These are phyloP conservation scores for Harpalus rufipes DNA, from an alignment of 2,888 invertebrate genomes.

Conservation along the genomic window DNA sequence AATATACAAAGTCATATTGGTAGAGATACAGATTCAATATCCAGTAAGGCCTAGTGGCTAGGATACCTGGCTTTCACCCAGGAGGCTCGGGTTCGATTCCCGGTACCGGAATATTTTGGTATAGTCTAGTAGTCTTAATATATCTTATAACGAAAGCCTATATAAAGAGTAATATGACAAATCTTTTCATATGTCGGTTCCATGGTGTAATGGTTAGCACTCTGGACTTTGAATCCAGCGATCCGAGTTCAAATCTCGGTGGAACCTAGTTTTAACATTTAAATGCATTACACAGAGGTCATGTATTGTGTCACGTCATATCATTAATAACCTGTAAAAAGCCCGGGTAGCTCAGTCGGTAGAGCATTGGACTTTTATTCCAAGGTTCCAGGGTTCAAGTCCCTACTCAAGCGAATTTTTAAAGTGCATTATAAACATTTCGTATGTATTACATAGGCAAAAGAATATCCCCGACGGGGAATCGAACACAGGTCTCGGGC, in stretches of 20 bases:
- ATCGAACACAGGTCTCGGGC: too few species aligned
- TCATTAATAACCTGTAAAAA: too few species aligned
- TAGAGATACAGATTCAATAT: too few species aligned
- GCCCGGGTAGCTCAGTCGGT: conserved; percentile 88
- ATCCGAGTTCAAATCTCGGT: conserved; percentile 83
- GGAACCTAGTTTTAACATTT: conserved; percentile 76
- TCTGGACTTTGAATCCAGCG: conserved; percentile 83
- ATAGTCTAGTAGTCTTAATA: too few species aligned
- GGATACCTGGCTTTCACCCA: conserved; percentile 87
- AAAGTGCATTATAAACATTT: too few species aligned
- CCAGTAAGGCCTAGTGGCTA: conserved; percentile 83
- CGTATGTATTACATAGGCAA: too few species aligned
- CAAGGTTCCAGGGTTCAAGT: conserved; percentile 89
- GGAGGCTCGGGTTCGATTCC: conserved; percentile 88
- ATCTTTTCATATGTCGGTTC: conserved; percentile 71
- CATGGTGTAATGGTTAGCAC: conserved; percentile 84
- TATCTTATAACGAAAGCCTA: too few species aligned
- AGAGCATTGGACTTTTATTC: conserved; percentile 89
- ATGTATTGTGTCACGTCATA: too few species aligned
- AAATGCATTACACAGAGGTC: too few species aligned
- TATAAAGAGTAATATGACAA: too few species aligned
- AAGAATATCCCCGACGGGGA: too few species aligned
- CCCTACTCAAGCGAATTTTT: conserved; percentile 82
- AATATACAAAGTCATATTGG: too few species aligned
- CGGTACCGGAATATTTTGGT: conserved; percentile 82